A percentile compares a stretch with the other conserved stretches of the same genome.
Evolutionary conservation across 2,888 invertebrate genomes (phyloP).

Genomic region (Zygogramma bicolorata): DNA sequence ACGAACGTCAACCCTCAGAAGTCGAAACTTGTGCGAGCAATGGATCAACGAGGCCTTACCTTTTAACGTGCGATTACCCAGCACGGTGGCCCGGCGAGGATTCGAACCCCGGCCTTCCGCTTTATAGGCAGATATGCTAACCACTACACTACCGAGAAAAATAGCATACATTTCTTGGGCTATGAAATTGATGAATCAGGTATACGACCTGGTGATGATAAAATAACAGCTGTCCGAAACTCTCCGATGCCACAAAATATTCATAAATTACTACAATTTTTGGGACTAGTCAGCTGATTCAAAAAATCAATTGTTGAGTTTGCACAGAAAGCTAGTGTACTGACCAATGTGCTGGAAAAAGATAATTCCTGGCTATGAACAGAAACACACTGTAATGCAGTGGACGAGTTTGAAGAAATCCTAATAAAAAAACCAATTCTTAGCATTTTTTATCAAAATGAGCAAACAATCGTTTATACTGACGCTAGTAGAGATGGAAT

Average conservation of each 20-base stretch:
- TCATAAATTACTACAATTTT: conserved; percentile 22
- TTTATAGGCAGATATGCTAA: too few species aligned
- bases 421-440: conserved; percentile 15
- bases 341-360: conserved; percentile 22
- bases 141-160: too few species aligned
- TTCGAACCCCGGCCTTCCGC: too few species aligned
- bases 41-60: too few species aligned
- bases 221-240: conserved; percentile 23
- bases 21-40: too few species aligned
- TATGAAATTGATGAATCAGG: conserved; percentile 16
- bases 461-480: too few species aligned
- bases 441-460: conserved; percentile 34
- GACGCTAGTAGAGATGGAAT: too few species aligned
- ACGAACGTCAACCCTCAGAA: too few species aligned
- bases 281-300: neutral
- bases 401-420: conserved; percentile 3
- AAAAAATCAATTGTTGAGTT: conserved; percentile 16
- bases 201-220: conserved; percentile 14
- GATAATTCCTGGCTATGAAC: conserved; percentile 13
- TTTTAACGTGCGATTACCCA: too few species aligned
- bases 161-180: conserved; percentile 17
- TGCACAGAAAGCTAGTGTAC: neutral
- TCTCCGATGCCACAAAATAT: conserved; percentile 21
- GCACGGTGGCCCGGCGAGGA: too few species aligned
- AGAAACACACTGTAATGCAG: neutral